Evolutionary conservation across 1,140 invertebrate genomes (phyloP), one percentile per base, ranked within the genome.

Genomic region (Trissolcus basalis): DNA sequence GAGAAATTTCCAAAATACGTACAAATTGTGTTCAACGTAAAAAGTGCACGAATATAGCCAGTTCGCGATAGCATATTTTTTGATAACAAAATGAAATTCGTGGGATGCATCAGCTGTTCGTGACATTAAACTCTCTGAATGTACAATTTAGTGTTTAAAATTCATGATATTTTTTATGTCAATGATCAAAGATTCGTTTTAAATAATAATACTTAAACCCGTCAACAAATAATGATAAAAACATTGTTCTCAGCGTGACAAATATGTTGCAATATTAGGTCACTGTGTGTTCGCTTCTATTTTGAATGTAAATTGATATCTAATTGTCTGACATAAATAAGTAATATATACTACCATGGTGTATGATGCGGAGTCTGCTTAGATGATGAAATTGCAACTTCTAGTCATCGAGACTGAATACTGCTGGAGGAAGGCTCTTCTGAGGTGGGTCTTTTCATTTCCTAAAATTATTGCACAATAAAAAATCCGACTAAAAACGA

Each of bases 361-460:
- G 32, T 51, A 39, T 60, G 80, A 79, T 68, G 27, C 67, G 36
- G 73, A 70, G 58, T 79, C 76, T 44, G 64, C 76, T 19, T 86
- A 80, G 81, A 87, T 85, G 80, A 87, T 87, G 86, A 87, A 86
- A 86, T 85, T 87, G 60, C 86, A 87, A 80, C 51, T 87, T 55
- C 71, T 87, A 12, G 86, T 87, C 50, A 86, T 87, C 63, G 84
- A 87, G 76, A 87, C 86, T 45, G 85, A 86, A 70, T 84, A 87
- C 56, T 84, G 85, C 53, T 87, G 86, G 85, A 85, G 84, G 79
- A 86, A 86, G 79, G 86, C 86, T 36, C 76, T 86, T 72, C 78
- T 87, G 68, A 87, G 85, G 85, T 87, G 68, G 85, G 80, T 60
- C n/a, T 27, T 65, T 55, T 48, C 43, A 44, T 13, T 44, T 13